Evolutionary conservation across 1,140 invertebrate genomes (phyloP), one percentile per base, ranked within the genome.

Genomic region (Grapholita molesta): DNA sequence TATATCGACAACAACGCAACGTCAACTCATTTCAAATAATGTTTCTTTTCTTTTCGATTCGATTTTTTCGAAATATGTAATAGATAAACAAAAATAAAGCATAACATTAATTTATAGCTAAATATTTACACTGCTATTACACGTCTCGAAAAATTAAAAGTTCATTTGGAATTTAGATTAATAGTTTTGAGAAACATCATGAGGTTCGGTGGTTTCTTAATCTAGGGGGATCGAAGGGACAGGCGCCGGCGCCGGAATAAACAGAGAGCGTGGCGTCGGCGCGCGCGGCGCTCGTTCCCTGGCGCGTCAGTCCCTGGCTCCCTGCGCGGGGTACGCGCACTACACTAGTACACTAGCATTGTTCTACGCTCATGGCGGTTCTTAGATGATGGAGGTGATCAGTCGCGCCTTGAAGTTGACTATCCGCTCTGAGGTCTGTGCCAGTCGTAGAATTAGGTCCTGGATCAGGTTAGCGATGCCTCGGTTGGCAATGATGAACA

Each of bases 331-430:
- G 24, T 12, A 11, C 53, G 53, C 30, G 52, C 53, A 35, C 30
- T 30, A 48, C 35, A 66, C 64, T 66, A 66, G 38, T 23, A 66
- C 53, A 25, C 15, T 48, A 48, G 42, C 42, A 82, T 82, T 83
- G 78, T 71, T 81, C 83, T 86, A 83, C 70, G 72, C 71, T 74
- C 78, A 57, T 42, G 66, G 77, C 73, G 78, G 53, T 94, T n/a
- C n/a, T n/a, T 96, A 97, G 88, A 97, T 97, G 88, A 97, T 95
- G 69, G 96, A 96, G 82, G 96, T 97, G 89, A 97, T 96, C 74
- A 97, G 93, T 94, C 96, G 94, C 80, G 96, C 96, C 92, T 97
- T 97, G 95, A 97, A 97, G 94, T 97, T 97, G 79, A 97, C 96
- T 92, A 97, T 95, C 88, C 96, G 94, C 90, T 97, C 96, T 86